Evolutionary conservation across 1,140 invertebrate genomes (phyloP).

Genomic region (Procambarus virginalis): DNA sequence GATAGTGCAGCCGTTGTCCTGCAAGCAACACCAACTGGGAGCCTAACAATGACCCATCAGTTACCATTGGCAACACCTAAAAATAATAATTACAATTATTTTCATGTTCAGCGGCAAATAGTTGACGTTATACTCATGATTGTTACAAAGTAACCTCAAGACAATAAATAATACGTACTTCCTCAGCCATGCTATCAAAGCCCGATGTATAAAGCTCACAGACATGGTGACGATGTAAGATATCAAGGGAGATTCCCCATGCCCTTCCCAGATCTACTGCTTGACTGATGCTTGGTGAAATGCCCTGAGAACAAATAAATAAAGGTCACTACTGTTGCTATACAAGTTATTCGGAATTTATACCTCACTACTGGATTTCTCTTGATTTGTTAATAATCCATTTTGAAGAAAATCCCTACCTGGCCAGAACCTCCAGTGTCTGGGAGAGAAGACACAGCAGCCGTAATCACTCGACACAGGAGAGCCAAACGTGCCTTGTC

Average conservation of each 20-base stretch:
- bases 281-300: slow-evolving; percentile 74
- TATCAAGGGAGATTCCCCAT: slow-evolving; percentile 75
- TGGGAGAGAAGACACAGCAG: slow-evolving; percentile 33
- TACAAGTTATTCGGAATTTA: neutral
- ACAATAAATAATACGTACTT: slow-evolving; percentile 71
- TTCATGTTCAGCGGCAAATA: neutral
- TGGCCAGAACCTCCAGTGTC: slow-evolving; percentile 20
- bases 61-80: slow-evolving; percentile 74
- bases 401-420: neutral
- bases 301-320: slow-evolving; percentile 71
- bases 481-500: slow-evolving; percentile 36
- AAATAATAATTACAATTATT: neutral
- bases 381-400: neutral
- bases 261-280: slow-evolving; percentile 73
- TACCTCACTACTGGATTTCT: neutral
- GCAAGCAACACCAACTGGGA: slow-evolving; percentile 73
- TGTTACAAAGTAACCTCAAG: no score
- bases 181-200: slow-evolving; percentile 76
- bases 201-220: slow-evolving; percentile 75
- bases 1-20: slow-evolving; percentile 73
- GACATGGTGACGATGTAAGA: slow-evolving; percentile 74
- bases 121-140: no score
- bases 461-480: slow-evolving; percentile 44
- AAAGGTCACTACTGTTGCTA: neutral
- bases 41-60: slow-evolving; percentile 73